phyloP scores from a whole-genome alignment of 2,888 invertebrate genomes.

The Pogonocherus hispidulus region DNA sequence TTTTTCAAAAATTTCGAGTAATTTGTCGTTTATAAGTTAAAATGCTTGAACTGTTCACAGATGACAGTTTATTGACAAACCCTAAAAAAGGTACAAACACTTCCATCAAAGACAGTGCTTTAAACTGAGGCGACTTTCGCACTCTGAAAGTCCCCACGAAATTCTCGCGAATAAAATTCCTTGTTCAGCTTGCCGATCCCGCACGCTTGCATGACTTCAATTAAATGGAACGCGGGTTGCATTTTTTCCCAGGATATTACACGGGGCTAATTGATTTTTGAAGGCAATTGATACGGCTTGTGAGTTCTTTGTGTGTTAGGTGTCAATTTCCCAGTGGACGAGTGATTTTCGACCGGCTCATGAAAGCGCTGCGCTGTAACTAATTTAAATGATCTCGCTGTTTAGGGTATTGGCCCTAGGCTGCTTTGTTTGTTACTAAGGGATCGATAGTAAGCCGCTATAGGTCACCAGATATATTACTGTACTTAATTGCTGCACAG shows the following conservation, averaged over 20 bases:
- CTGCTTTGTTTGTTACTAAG: slow-evolving; percentile 24
- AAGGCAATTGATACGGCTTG: slow-evolving; percentile 45
- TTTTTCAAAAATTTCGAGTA: no score
- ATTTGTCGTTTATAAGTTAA: no score
- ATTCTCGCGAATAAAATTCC: slow-evolving; percentile 14
- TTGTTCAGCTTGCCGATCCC: slow-evolving; percentile 2
- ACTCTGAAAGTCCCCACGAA: not conserved
- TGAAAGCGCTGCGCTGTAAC: slow-evolving; percentile 24
- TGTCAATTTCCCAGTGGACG: slow-evolving; percentile 43
- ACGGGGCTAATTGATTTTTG: slow-evolving; percentile 42
- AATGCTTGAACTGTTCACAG: no score
- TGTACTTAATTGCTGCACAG: no score
- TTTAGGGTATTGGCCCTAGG: slow-evolving; percentile 13
- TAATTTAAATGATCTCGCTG: slow-evolving; percentile 36
- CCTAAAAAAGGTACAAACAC: not conserved
- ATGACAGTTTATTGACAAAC: not conserved
- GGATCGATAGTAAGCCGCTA: not conserved
- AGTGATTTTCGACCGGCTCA: slow-evolving; percentile 25
- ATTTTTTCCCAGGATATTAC: slow-evolving; percentile 33
- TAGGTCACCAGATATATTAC: not conserved
- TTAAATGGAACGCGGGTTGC: slow-evolving; percentile 23
- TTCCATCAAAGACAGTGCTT: not conserved
- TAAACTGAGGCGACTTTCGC: not conserved
- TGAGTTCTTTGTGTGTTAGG: slow-evolving; percentile 45
- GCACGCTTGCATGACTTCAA: slow-evolving; percentile 14